Conservation (phyloP, 2,888 invertebrate genomes). For the Heliconius cydno region DNA sequence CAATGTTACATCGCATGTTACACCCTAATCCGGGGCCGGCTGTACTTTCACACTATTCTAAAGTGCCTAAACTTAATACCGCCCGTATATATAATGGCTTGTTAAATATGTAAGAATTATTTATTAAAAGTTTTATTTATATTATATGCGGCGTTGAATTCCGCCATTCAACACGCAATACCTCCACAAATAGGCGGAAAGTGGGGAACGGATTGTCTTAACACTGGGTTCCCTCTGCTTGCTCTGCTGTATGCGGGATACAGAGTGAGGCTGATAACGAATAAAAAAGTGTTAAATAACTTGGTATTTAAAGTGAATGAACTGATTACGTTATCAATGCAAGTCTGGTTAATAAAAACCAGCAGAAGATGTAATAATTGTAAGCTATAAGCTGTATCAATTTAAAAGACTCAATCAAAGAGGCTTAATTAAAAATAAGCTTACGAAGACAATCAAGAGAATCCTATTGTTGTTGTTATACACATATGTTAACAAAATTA, state of each 20-base stretch:
- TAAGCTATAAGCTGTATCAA: too few species aligned
- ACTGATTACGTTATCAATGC: too few species aligned
- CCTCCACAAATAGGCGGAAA: too few species aligned
- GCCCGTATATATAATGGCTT: slow-evolving; percentile 10
- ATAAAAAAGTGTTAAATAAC: too few species aligned
- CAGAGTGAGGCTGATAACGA: too few species aligned
- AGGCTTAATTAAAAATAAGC: not conserved
- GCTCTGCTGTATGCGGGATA: too few species aligned
- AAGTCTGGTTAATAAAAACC: not conserved
- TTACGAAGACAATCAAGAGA: not conserved
- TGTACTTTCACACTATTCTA: slow-evolving; percentile 42
- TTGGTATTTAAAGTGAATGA: too few species aligned
- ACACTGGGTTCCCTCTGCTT: too few species aligned
- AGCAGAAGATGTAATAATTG: not conserved
- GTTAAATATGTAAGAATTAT: not conserved
- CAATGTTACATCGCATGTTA: slow-evolving; percentile 57
- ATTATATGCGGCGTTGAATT: too few species aligned
- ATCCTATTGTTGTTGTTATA: not conserved
- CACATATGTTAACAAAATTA: not conserved
- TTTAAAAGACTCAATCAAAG: not conserved
- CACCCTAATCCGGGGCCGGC: slow-evolving; percentile 52
- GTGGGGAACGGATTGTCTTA: too few species aligned
- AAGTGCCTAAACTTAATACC: slow-evolving; percentile 30
- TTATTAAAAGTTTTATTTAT: not conserved
- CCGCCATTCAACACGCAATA: too few species aligned